These are phyloP conservation scores for Temnothorax nylanderi DNA, from an alignment of 1,140 invertebrate species.

Conservation along the genomic window DNA sequence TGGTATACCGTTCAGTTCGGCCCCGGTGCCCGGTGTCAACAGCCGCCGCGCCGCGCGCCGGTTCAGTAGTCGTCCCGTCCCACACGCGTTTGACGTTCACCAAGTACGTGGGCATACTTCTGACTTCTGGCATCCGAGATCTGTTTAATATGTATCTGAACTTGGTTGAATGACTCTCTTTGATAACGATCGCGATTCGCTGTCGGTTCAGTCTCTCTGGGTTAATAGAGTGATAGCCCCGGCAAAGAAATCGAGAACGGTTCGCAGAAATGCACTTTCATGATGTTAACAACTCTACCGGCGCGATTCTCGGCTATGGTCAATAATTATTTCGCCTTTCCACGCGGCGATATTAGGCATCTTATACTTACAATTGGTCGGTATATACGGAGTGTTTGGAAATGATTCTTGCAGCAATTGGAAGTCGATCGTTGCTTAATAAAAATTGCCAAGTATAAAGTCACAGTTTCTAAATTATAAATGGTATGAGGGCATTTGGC, in stretches of 20 bases:
- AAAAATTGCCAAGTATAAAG: neutral
- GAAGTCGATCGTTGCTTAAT: neutral
- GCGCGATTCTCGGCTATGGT: neutral
- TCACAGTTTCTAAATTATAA: neutral
- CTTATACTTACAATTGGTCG: neutral
- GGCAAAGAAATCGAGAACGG: constrained; percentile 11
- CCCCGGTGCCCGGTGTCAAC: neutral
- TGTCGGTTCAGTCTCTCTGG: constrained; percentile 12
- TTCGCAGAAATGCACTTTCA: constrained; percentile 44
- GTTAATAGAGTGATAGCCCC: neutral
- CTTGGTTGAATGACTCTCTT: constrained; percentile 20
- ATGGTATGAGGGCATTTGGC: neutral
- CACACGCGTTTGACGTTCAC: neutral
- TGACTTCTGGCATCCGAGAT: neutral
- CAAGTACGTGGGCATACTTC: neutral
- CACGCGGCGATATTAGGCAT: neutral
- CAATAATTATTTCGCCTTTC: constrained; percentile 28
- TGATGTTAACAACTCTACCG: constrained; percentile 26
- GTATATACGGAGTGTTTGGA: neutral
- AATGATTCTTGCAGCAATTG: neutral
- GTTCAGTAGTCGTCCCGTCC: neutral
- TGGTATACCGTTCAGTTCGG: neutral
- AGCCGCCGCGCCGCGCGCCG: neutral
- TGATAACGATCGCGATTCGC: constrained; percentile 7
- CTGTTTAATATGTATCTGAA: neutral